A percentile compares a stretch with the other conserved stretches of the same genome.
Evolutionary conservation across 2,797 vertebrate genomes (phyloP).

Genomic region (Poeciliopsis paucimaculata): DNA sequence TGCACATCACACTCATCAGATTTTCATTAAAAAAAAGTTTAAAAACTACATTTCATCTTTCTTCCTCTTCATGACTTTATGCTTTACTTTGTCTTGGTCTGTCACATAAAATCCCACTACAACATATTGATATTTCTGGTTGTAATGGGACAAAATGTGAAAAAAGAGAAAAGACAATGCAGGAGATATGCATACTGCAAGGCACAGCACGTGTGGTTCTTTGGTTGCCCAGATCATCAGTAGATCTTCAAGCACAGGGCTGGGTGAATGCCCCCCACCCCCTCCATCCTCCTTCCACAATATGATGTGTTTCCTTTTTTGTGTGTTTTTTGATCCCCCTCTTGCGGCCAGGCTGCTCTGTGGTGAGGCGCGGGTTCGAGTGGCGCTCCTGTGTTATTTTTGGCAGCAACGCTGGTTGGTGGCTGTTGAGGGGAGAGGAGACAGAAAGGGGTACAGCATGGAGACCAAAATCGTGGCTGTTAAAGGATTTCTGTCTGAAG

Average conservation of each 20-base stretch:
- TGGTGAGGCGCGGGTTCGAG: slow-evolving; percentile 82
- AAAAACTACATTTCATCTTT: not conserved
- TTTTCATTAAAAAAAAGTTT: not conserved
- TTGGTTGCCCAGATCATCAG: slow-evolving; percentile 82
- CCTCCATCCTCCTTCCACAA: slow-evolving; percentile 73
- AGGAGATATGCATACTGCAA: slow-evolving; percentile 2
- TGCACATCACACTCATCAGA: not conserved
- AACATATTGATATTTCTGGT: not conserved
- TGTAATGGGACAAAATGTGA: not conserved
- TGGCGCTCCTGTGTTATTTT: slow-evolving; percentile 89
- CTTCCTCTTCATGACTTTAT: not conserved
- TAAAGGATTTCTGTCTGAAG: slow-evolving; percentile 84
- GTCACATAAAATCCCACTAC: not conserved
- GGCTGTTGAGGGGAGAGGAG: slow-evolving; percentile 82
- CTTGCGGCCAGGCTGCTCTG: slow-evolving; percentile 79
- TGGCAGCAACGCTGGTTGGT: slow-evolving; percentile 85
- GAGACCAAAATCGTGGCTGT: slow-evolving; percentile 82
- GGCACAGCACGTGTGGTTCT: slow-evolving; percentile 67
- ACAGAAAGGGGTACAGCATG: slow-evolving; percentile 73
- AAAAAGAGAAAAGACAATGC: not conserved
- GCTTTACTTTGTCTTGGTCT: not conserved
- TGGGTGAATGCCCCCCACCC: slow-evolving; percentile 69
- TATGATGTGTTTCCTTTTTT: slow-evolving; percentile 88
- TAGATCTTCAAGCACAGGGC: slow-evolving; percentile 80
- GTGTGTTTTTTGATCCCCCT: slow-evolving; percentile 88